phyloP scores from a whole-genome alignment of 1,140 invertebrate species.

The Drosophila simulans region DNA sequence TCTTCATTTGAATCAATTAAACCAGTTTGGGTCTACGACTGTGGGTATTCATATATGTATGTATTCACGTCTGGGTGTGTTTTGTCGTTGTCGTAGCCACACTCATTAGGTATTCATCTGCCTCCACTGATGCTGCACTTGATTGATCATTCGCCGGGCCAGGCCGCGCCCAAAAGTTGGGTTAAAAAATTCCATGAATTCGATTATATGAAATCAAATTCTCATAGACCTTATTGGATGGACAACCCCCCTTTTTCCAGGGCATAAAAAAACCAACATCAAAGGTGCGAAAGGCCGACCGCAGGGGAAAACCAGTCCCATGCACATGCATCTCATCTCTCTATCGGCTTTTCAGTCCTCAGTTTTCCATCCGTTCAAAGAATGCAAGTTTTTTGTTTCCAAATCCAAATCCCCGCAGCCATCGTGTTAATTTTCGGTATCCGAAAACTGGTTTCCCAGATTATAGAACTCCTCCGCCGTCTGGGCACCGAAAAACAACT shows the following conservation, averaged over 20 bases:
- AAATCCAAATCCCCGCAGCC: constrained; percentile 27
- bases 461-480: constrained; percentile 38
- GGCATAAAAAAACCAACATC: constrained; percentile 49
- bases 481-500: constrained; percentile 38
- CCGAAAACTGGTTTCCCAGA: constrained; percentile 42
- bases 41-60: constrained; percentile 19
- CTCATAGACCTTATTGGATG: constrained; percentile 58
- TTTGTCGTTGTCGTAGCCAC: constrained; percentile 55
- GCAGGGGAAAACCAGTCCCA: constrained; percentile 31
- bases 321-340: constrained; percentile 15
- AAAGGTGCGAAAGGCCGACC: constrained; percentile 47
- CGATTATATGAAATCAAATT: constrained; percentile 70
- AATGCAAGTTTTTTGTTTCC: constrained; percentile 48
- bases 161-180: constrained; percentile 68
- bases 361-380: constrained; percentile 38
- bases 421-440: constrained; percentile 38
- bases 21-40: constrained; percentile 47
- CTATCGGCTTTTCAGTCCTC: constrained; percentile 21
- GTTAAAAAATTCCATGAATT: constrained; percentile 76
- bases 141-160: constrained; percentile 71
- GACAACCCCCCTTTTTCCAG: constrained; percentile 28
- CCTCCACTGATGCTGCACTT: constrained; percentile 58
- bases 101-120: constrained; percentile 64
- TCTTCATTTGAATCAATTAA: constrained; percentile 82
- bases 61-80: constrained; percentile 34